Evolutionary conservation across 1,140 invertebrate species (phyloP), one percentile per base, ranked within the genome.

Genomic region (Zeugodacus cucurbitae): DNA sequence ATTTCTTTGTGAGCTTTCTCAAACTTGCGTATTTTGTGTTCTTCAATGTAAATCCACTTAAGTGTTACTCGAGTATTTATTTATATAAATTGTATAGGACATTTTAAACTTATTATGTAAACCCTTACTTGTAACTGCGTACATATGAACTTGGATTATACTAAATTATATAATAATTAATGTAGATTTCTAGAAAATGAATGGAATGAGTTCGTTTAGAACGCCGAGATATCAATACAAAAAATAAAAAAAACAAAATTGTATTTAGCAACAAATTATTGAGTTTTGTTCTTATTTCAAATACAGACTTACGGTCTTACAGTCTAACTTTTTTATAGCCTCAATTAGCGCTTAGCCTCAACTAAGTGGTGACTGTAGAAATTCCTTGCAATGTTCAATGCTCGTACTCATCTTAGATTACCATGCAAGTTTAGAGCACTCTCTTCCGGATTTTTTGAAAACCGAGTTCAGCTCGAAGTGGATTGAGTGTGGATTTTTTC

Each of bases 101-200:
- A 62, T 62, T 62, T n/a, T 22, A 8, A 62, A 62, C n/a, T 26
- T 62, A 5, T 62, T 26, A 26, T 62, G 48, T 62, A 26, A 82
- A 82, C 22, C 14, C n/a, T 48, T 82, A 82, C 8, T 17, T 82
- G 41, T 82, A 82, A 44, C 32, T 74, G 0, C 34, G n/a, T 74
- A 41, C 70, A 44, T 74, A 74, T 74, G 32, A 37, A 74, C 70
- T 74, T 74, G 20, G 37, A 74, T 22, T 74, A 29, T 74, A 74
- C 20, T 82, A 29, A 82, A 82, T 82, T 82, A 82, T 54, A 82
- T 14, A 41, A 41, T 44, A 82, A 10, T 82, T 26, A 82, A 82
- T 48, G 74, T 82, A 82, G 41, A 44, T 74, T 82, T 82, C 7
- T 82, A 82, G 74, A 41, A 82, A 82, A n/a, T n/a, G n/a, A 82